Base-by-base conservation (phyloP, 2,888 invertebrate species). In the Apeira syringaria region DNA sequence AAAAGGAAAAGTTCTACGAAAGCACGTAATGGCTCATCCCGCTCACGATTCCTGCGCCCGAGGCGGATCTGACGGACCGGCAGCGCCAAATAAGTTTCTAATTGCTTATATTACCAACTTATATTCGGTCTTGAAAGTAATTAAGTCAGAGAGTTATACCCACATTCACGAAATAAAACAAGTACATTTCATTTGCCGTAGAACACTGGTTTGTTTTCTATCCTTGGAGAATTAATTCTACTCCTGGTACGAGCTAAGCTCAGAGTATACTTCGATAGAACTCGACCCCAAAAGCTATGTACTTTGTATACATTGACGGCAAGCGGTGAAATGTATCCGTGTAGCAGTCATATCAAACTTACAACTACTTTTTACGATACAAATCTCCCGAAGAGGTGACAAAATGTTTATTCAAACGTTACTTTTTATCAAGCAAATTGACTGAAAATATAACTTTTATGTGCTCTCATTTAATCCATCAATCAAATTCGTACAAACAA, bases 41-140 rank as follows among this genome's bases (percentile, higher is more conserved):
- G 83, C 80, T 85, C 86, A 82, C 79, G 85, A 83, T 77, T 84
- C 76, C 74, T 74, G 68, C 68, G 84, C 88, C 83, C 74, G 77
- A 75, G 87, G 87, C 85, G 78, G 76, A 79, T 70, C 83, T 72
- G 75, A 80, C 87, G 79, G 84, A 82, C 86, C 83, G 81, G 83
- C 77, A 83, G 83, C 86, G 80, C 86, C 86, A 87, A 89, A 87
- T 87, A 89, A 89, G 84, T 87, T 89, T 88, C 85, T 89, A 88
- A 88, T 89, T 89, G 86, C 87, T 88, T 88, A 85, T 86, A 88
- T 88, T 89, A 87, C 84, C 84, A 85, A 86, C 83, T 87, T 87
- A 81, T 86, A 86, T 85, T 87, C 82, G 74, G 80, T 85, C 77
- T 85, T 78, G 65, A 66, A 81, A 82, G 80, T 87, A 86, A 87